phyloP scores from a whole-genome alignment of 2,113 vertebrate genomes.

The Mus pahari region DNA sequence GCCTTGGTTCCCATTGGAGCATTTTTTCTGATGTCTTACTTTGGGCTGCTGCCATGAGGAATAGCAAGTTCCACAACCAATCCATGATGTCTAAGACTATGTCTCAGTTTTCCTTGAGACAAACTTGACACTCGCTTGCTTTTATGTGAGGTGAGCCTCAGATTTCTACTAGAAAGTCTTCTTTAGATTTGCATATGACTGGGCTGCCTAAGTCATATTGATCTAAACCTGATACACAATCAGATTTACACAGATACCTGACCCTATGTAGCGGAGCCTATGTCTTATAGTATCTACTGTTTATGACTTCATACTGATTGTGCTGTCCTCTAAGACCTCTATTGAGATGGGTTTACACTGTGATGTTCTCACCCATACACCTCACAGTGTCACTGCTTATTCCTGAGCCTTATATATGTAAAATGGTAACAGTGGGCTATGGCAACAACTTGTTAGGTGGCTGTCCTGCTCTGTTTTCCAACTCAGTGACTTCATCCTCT shows the following conservation, averaged over 20 bases:
- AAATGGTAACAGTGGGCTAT: rapidly evolving
- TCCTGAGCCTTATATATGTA: too few species aligned
- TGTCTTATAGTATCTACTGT: not conserved
- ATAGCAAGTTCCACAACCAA: not conserved
- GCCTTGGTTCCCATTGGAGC: rapidly evolving
- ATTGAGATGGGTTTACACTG: rapidly evolving
- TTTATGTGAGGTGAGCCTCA: not conserved
- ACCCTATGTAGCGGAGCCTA: rapidly evolving
- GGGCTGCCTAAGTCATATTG: rapidly evolving
- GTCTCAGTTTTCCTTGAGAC: too few species aligned
- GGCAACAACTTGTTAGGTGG: rapidly evolving
- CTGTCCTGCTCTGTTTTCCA: not conserved
- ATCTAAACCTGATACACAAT: rapidly evolving
- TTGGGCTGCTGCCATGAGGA: not conserved
- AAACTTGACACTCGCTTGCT: not conserved
- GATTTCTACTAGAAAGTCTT: not conserved
- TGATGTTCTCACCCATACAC: rapidly evolving
- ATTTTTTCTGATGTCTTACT: not conserved
- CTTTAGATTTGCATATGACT: not conserved
- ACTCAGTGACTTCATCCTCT: not conserved
- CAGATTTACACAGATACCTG: not conserved
- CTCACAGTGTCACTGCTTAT: too few species aligned
- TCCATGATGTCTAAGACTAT: not conserved
- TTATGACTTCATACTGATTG: rapidly evolving
- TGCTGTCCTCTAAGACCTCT: not conserved